A percentile compares a stretch with the other conserved stretches of the same genome.
Evolutionary conservation across 1,140 invertebrate genomes (phyloP).

Genomic region (Macrotrachela quadricornifera): DNA sequence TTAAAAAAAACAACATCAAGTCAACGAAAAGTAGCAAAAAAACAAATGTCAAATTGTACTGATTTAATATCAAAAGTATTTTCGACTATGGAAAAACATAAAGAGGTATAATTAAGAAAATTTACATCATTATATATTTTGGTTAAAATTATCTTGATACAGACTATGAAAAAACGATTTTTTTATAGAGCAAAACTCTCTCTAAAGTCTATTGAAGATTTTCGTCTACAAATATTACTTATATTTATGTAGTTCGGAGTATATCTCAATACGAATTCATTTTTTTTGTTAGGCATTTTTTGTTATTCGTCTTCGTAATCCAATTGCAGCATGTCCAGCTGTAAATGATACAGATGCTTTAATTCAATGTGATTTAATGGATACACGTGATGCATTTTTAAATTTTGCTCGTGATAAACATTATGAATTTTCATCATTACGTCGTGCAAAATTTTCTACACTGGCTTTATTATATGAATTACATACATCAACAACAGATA

Average conservation of each 20-base stretch:
- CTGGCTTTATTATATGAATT: slow-evolving; percentile 93
- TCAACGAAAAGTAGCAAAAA: slow-evolving; percentile 85
- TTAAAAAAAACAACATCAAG: slow-evolving; percentile 55
- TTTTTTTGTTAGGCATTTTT: background rate
- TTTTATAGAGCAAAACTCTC: too few relatives aligned
- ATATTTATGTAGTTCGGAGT: too few relatives aligned
- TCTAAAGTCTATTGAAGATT: too few relatives aligned
- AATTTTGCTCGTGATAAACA: slow-evolving; percentile 95
- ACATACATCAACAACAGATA: slow-evolving; percentile 90
- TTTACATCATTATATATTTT: too few relatives aligned
- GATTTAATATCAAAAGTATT: slow-evolving; percentile 92
- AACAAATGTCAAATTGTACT: slow-evolving; percentile 76
- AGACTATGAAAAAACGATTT: too few relatives aligned
- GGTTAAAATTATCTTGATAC: too few relatives aligned
- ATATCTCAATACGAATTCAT: too few relatives aligned
- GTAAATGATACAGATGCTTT: slow-evolving; percentile 65
- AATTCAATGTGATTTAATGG: slow-evolving; percentile 92
- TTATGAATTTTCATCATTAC: slow-evolving; percentile 89
- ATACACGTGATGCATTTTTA: slow-evolving; percentile 91
- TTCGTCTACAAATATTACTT: too few relatives aligned
- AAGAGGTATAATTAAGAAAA: slow-evolving; percentile 42
- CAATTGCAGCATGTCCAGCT: slow-evolving; percentile 2
- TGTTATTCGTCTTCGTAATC: slow-evolving; percentile 3
- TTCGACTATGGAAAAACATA: slow-evolving; percentile 96
- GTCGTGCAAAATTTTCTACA: slow-evolving; percentile 81